These are phyloP conservation scores for Dasypus novemcinctus DNA, from an alignment of 2,113 vertebrate species.

Conservation along the genomic window DNA sequence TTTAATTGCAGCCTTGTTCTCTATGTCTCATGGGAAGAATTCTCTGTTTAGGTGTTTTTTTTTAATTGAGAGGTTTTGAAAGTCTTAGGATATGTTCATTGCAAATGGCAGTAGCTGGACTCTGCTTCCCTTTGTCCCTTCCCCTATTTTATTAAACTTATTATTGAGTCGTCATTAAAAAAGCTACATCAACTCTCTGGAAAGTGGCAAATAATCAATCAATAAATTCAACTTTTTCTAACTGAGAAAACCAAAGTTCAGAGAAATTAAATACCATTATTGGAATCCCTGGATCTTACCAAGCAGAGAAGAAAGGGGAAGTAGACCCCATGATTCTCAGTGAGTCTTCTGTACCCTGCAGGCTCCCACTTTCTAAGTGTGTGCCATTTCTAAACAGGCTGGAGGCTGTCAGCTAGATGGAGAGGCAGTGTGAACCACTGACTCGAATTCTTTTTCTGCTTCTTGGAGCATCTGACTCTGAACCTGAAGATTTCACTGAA, in stretches of 20 bases:
- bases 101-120: background rate
- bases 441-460: slow-evolving; percentile 32
- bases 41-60: slow-evolving; percentile 47
- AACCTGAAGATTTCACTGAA: background rate
- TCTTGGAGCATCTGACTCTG: background rate
- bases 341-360: background rate
- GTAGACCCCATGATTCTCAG: background rate
- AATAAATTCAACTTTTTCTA: slow-evolving; percentile 2
- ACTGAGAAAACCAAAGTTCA: slow-evolving; percentile 27
- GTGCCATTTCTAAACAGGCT: background rate
- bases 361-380: background rate
- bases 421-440: background rate
- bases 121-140: background rate
- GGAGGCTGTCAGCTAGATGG: background rate
- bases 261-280: slow-evolving; percentile 12
- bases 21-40: slow-evolving; percentile 4
- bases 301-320: slow-evolving; percentile 36
- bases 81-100: background rate
- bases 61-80: slow-evolving; percentile 28
- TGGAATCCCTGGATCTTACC: background rate
- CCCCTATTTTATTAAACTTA: background rate
- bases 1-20: background rate
- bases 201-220: background rate
- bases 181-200: background rate
- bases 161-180: slow-evolving; percentile 5